phyloP scores from a whole-genome alignment of 2,113 vertebrate species.

The Procavia capensis region DNA sequence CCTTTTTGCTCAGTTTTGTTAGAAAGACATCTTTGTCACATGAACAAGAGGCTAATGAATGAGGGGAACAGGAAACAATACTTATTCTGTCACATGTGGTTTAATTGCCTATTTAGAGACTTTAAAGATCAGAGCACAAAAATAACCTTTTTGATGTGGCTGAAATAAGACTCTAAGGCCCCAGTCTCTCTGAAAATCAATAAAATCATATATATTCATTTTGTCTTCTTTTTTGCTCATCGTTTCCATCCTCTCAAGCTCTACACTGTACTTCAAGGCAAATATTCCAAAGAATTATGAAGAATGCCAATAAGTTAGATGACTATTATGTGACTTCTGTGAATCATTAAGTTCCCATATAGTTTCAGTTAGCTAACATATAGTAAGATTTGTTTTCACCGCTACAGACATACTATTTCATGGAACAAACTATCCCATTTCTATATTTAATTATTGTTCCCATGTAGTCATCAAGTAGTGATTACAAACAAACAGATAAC shows the following conservation, averaged over 20 bases:
- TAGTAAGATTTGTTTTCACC: background rate
- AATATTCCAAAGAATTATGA: conserved; percentile 4
- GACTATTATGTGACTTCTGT: background rate
- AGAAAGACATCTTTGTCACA: background rate
- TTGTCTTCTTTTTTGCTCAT: background rate
- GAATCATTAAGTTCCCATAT: background rate
- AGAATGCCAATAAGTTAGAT: background rate
- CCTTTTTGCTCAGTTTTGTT: background rate
- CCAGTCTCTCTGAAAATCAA: background rate
- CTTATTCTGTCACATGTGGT: background rate
- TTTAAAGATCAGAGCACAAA: conserved; percentile 26
- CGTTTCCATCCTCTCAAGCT: background rate
- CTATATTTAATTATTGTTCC: background rate
- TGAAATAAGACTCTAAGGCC: background rate
- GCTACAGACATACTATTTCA: background rate
- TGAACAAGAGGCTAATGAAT: background rate
- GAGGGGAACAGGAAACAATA: background rate
- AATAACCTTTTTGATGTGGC: background rate
- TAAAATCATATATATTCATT: background rate
- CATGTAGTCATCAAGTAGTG: background rate
- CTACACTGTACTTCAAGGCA: background rate
- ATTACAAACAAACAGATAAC: background rate
- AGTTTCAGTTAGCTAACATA: background rate
- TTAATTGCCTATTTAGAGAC: background rate
- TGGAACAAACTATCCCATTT: background rate